A percentile compares a stretch with the other conserved stretches of the same genome.
phyloP scores from a whole-genome alignment of 1,140 invertebrate genomes.

The Maniola jurtina region DNA sequence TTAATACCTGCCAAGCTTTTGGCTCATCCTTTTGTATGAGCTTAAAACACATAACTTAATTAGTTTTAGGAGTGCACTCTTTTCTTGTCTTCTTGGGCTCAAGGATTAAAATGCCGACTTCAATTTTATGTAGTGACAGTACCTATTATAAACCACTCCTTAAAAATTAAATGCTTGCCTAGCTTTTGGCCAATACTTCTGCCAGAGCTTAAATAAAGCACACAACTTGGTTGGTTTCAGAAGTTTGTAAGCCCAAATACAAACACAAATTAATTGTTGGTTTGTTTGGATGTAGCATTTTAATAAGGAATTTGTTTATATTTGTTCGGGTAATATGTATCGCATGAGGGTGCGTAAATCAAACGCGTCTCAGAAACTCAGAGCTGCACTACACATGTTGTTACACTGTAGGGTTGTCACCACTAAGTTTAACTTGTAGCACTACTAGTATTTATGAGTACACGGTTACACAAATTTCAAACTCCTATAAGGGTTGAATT shows the following conservation, averaged over 20 bases:
- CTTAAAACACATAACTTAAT: too few relatives aligned
- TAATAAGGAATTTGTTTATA: conserved; percentile 54
- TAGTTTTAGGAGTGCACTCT: too few relatives aligned
- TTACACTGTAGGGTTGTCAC: conserved; percentile 40
- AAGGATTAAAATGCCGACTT: too few relatives aligned
- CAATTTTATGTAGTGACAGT: too few relatives aligned
- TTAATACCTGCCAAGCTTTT: too few relatives aligned
- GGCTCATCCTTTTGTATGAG: too few relatives aligned
- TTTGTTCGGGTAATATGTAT: conserved; percentile 54
- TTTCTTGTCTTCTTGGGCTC: too few relatives aligned
- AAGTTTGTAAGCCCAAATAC: conserved; percentile 18
- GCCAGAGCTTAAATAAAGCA: not conserved
- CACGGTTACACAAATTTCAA: too few relatives aligned
- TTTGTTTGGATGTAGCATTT: conserved; percentile 32
- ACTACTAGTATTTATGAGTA: too few relatives aligned
- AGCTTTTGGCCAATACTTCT: not conserved
- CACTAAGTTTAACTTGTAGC: conserved; percentile 2
- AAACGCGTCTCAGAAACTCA: conserved; percentile 45
- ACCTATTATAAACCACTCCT: too few relatives aligned
- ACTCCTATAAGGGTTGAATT: too few relatives aligned
- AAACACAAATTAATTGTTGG: conserved; percentile 21
- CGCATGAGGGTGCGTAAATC: conserved; percentile 62
- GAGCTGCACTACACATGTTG: conserved; percentile 52
- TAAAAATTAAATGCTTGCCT: not conserved
- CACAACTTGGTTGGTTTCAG: not conserved